These are phyloP conservation scores for Leucopsar rothschildi DNA, from an alignment of 2,113 vertebrate species.

Conservation along the genomic window DNA sequence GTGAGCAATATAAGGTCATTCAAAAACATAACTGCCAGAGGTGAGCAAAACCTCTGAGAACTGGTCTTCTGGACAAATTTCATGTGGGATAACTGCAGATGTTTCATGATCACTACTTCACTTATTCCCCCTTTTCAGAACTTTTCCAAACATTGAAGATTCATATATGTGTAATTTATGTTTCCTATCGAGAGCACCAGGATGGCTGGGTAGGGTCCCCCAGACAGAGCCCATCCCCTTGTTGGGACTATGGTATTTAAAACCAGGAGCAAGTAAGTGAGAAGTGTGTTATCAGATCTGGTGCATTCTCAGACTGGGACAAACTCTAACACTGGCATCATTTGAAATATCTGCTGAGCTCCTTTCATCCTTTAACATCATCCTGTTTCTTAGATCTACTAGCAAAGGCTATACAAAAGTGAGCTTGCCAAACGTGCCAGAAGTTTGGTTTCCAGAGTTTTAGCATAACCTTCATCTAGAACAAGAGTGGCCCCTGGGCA, in stretches of 20 bases:
- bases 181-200: not conserved
- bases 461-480: not conserved
- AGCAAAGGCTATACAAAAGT: not conserved
- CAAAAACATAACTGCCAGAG: not conserved
- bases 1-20: not conserved
- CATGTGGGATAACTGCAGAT: not conserved
- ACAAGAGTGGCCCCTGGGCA: not conserved
- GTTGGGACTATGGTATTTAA: not conserved
- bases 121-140: not conserved
- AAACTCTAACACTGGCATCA: not conserved
- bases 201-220: not conserved
- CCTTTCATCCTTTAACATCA: not conserved
- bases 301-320: not conserved
- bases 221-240: accelerated
- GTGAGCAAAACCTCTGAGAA: not conserved
- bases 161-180: accelerated
- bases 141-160: not conserved
- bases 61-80: not conserved
- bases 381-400: not conserved
- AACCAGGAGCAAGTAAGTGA: not conserved
- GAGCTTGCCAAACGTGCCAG: not conserved
- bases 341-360: slow-evolving; percentile 13
- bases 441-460: slow-evolving; percentile 16
- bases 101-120: not conserved
- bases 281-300: not conserved